Evolutionary conservation across 2,113 vertebrate species (phyloP).

Genomic region (Phalacrocorax brasilianus): DNA sequence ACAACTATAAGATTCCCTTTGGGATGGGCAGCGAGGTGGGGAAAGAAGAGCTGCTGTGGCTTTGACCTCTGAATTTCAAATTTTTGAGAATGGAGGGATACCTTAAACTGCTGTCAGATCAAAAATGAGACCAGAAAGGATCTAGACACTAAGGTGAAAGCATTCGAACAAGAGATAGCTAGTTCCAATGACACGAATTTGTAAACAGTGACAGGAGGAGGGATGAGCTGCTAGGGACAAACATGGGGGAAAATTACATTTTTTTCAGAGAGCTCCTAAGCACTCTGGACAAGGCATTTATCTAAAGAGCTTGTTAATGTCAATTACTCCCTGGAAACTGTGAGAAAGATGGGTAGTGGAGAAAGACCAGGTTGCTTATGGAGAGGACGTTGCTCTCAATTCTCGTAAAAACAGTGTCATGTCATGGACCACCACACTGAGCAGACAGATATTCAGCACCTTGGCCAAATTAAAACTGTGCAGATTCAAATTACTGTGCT

Average conservation of each 20-base stretch:
- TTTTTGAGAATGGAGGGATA: neutral
- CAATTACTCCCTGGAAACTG: neutral
- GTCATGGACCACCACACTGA: neutral
- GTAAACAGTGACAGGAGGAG: neutral
- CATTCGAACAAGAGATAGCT: neutral
- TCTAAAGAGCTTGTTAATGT: neutral
- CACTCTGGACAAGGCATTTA: neutral
- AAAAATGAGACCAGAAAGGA: neutral
- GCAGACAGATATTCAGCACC: neutral
- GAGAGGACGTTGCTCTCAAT: neutral
- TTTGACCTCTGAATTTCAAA: neutral
- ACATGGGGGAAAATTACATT: rapidly evolving
- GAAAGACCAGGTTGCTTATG: neutral
- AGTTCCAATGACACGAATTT: neutral
- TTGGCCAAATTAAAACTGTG: rapidly evolving
- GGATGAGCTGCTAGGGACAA: neutral
- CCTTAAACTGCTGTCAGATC: neutral
- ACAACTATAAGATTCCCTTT: neutral
- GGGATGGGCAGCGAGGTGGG: neutral
- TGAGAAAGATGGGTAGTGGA: neutral
- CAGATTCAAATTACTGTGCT: neutral
- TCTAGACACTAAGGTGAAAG: neutral
- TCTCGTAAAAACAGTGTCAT: neutral
- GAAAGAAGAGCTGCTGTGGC: neutral
- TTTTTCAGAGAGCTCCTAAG: neutral